Base-by-base conservation (phyloP, 2,113 vertebrate species). In the Marmota monax region DNA sequence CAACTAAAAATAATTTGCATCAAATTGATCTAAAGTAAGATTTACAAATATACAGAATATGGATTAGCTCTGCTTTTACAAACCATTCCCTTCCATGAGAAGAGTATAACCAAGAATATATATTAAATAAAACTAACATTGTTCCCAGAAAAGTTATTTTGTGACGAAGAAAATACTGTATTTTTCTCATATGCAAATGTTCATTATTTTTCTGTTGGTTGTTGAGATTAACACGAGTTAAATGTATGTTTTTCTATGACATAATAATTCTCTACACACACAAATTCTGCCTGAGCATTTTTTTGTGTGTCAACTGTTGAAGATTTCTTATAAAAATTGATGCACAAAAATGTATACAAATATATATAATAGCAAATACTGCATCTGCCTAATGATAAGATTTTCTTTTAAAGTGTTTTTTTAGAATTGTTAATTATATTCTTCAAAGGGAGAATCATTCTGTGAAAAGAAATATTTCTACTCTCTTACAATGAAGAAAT, bases 1-100 rank as follows among this genome's bases (percentile, higher is more conserved):
- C 65, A 97, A 97, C 89, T 65, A n/a, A 77, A 87, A 91, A 94
- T 51, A 88, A 94, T 27, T 85, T 98, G 69, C 0, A 67, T 58
- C 63, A 95, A 98, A 97, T 94, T 96, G 69, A 88, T 97, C 51
- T 93, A 78, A 97, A 95, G 95, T 23, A 97, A 88, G 34, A 91
- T 89, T 88, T 83, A 77, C 22, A 93, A 90, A 92, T 84, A 87
- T 4, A 8, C 0, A 37, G n/a, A 79, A 61, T 86, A 80, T 37
- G 51, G 51, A 94, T 84, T 56, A 14, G 16, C 17, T 56, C 8
- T 69, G 2, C 29, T 90, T 90, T 89, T 39, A 78, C 0, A 76
- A 48, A 92, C 27, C 23, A 88, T 90, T 56, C 61, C 85, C 51
- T 84, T 12, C 61, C 92, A 10, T 45, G 3, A 37, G 22, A 48